Conservation (phyloP, 2,113 vertebrate genomes). For the Tapirus terrestris region DNA sequence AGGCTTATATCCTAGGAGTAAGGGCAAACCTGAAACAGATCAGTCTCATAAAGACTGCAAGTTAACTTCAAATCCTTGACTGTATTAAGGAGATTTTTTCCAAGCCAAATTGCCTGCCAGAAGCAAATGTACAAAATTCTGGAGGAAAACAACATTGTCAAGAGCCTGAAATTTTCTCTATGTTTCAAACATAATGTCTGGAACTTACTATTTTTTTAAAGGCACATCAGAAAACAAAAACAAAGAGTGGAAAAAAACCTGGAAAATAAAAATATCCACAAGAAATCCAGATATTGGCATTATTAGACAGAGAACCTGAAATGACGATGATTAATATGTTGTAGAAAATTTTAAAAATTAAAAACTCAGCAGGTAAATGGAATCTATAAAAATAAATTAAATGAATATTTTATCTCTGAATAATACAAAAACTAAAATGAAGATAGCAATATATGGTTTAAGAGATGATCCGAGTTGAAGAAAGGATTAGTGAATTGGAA, state of each 20-base stretch:
- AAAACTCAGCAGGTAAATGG: neutral
- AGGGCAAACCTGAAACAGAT: neutral
- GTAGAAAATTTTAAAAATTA: neutral
- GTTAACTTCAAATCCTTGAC: neutral
- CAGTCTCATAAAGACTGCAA: neutral
- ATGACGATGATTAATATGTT: neutral
- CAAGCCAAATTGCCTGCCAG: neutral
- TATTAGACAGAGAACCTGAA: neutral
- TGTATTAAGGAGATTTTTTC: neutral
- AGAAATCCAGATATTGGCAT: neutral
- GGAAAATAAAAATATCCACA: neutral
- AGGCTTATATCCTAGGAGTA: neutral
- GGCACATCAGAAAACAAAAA: neutral
- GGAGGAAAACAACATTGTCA: neutral
- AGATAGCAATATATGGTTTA: neutral
- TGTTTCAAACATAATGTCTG: neutral
- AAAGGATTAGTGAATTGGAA: neutral
- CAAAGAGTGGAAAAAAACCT: neutral
- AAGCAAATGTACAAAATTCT: neutral
- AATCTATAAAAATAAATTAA: neutral
- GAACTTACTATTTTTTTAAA: neutral
- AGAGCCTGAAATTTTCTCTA: neutral
- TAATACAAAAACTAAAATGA: constrained; percentile 22
- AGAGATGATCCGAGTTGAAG: neutral
- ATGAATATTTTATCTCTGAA: constrained; percentile 1